Base-by-base conservation (phyloP, 2,797 vertebrate species). In the Fratercula arctica region DNA sequence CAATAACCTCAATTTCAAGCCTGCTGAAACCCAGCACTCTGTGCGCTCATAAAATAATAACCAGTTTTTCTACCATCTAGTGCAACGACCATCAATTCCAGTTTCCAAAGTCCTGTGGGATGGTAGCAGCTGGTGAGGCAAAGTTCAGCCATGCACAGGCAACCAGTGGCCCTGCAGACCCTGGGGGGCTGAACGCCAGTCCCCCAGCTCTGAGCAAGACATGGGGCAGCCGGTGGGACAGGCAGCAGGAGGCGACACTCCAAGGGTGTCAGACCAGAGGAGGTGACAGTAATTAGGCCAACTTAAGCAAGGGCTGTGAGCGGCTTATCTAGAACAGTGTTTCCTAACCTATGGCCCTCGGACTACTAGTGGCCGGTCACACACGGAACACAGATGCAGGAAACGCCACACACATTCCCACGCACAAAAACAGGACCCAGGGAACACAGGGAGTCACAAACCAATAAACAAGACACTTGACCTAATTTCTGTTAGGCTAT, bases 351-450 rank as follows among this genome's bases (percentile, higher is more conserved):
- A 9, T 2, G 7, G 33, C 51, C 64, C 74, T 29, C 16, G 26
- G 46, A 63, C 21, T n/a, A 19, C 43, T 29, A 43, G 19, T 11
- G n/a, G 57, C n/a, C 68, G 9, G 0, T 9, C 25, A n/a, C 17
- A 59, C 29, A 23, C 4, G 46, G 28, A 73, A 46, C 4, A 2
- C 23, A 53, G 60, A 17, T 25, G 3, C 28, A 41, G 31, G 78
- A 63, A 81, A 25, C 0, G 1, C 39, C 48, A 50, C 2, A 1
- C 0, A 0, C n/a, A 5, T 48, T 45, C 26, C 50, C 41, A 41
- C 0, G 0, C 50, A 31, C 1, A 13, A 29, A 59, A 63, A 39
- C 29, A 18, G 0, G 5, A 60, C 9, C 9, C 4, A 1, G 43
- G 14, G 45, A 68, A 79, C 1, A 23, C 1, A 25, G 25, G 23